A percentile compares a stretch with the other conserved stretches of the same genome.
phyloP scores from a whole-genome alignment of 2,888 invertebrate genomes.

The Agonopterix arenella region DNA sequence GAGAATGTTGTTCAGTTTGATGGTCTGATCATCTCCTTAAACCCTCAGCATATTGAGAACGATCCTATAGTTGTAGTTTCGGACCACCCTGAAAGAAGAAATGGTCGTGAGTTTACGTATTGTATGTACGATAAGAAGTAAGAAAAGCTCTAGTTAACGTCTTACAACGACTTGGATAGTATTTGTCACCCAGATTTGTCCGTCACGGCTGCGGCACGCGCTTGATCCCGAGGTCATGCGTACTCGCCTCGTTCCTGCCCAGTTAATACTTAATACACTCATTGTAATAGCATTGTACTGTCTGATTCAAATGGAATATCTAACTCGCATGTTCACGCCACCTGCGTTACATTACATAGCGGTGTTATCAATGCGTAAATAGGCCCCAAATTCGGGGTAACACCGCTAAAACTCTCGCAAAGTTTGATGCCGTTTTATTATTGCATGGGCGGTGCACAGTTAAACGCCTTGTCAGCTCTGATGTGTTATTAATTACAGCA shows the following conservation, averaged over 20 bases:
- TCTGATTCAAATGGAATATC: no score
- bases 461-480: constrained; percentile 18
- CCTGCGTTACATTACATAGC: no score
- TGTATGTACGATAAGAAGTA: no score
- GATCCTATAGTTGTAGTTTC: not conserved
- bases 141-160: no score
- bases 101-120: not conserved
- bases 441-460: constrained; percentile 15
- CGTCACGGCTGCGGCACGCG: constrained; percentile 36
- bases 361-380: constrained; percentile 9
- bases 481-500: constrained; percentile 18
- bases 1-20: no score
- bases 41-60: not conserved
- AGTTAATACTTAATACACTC: constrained; percentile 38
- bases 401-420: no score
- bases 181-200: no score
- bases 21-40: no score
- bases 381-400: no score
- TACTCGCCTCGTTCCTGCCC: constrained; percentile 35
- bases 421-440: constrained; percentile 5
- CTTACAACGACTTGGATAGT: no score
- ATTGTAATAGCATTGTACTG: constrained; percentile 19
- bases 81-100: not conserved
- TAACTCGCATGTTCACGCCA: no score
- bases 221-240: constrained; percentile 51